A percentile compares a stretch with the other conserved stretches of the same genome.
Conservation (phyloP, 35 echinoderm and acorn worm genomes). For the Hemicentrotus pulcherrimus region DNA sequence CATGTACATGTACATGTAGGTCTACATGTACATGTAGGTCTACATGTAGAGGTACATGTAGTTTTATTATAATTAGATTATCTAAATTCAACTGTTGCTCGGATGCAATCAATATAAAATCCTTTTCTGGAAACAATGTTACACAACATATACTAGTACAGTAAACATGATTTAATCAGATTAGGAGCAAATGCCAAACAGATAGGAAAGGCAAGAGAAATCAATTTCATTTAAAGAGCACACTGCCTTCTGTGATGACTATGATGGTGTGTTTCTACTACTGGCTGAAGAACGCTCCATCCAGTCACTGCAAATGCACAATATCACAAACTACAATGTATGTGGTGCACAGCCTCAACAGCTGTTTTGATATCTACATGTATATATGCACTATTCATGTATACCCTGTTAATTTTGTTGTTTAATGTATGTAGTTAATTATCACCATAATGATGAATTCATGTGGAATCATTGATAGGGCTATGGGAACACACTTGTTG, state of each 20-base stretch:
- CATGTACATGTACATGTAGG: not conserved
- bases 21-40: no score
- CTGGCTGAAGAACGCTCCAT: not conserved
- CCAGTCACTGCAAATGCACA: not conserved
- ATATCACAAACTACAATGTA: not conserved
- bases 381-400: not conserved
- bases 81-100: not conserved
- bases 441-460: not conserved
- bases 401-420: not conserved
- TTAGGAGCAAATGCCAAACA: not conserved
- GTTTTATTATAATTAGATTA: not conserved
- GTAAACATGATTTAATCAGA: not conserved
- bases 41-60: not conserved
- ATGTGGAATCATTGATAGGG: not conserved
- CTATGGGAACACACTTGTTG: not conserved
- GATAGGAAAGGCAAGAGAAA: conserved; percentile 26
- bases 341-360: not conserved
- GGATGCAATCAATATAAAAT: not conserved
- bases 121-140: not conserved
- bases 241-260: not conserved
- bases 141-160: not conserved
- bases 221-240: conserved; percentile 30
- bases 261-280: not conserved
- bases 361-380: no score
- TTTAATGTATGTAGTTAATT: no score